Conservation (phyloP, 2,888 invertebrate genomes). For the Andricus curvator region DNA sequence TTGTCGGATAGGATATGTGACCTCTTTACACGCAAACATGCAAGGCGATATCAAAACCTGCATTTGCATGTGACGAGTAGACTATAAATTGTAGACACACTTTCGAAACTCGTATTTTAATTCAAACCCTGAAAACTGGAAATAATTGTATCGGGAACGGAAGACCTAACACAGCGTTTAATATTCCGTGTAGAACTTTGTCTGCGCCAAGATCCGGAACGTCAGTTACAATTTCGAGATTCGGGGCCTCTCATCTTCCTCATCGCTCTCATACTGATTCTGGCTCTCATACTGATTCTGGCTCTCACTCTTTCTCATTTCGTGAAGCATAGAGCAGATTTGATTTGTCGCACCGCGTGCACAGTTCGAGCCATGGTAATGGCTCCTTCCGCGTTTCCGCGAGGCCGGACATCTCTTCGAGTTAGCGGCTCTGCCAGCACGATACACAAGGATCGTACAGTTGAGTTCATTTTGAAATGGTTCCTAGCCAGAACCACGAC, state of each 20-base stretch:
- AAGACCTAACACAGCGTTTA: slow-evolving; percentile 31
- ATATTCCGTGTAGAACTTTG: slow-evolving; percentile 37
- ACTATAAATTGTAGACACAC: neutral
- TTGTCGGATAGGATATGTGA: no score
- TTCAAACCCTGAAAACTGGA: slow-evolving; percentile 28
- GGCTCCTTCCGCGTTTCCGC: slow-evolving; percentile 65
- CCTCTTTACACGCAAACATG: no score
- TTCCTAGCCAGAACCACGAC: slow-evolving; percentile 52
- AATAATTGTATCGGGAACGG: slow-evolving; percentile 35
- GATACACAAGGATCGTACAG: slow-evolving; percentile 64
- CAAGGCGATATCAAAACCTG: no score
- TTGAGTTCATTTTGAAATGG: slow-evolving; percentile 63
- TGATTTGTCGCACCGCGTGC: slow-evolving; percentile 70
- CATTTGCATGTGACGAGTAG: no score
- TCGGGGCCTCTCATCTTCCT: slow-evolving; percentile 55
- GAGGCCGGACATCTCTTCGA: slow-evolving; percentile 65
- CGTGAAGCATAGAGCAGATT: slow-evolving; percentile 59
- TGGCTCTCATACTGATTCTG: neutral
- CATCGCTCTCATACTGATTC: neutral
- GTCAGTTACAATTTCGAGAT: slow-evolving; percentile 64
- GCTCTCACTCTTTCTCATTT: slow-evolving; percentile 25
- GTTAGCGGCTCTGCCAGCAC: slow-evolving; percentile 65
- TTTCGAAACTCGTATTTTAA: slow-evolving; percentile 3
- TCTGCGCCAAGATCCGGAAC: slow-evolving; percentile 48
- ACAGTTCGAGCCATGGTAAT: slow-evolving; percentile 70